These are phyloP conservation scores for Xylophagus ater DNA, from an alignment of 2,888 invertebrate species.

Conservation along the genomic window DNA sequence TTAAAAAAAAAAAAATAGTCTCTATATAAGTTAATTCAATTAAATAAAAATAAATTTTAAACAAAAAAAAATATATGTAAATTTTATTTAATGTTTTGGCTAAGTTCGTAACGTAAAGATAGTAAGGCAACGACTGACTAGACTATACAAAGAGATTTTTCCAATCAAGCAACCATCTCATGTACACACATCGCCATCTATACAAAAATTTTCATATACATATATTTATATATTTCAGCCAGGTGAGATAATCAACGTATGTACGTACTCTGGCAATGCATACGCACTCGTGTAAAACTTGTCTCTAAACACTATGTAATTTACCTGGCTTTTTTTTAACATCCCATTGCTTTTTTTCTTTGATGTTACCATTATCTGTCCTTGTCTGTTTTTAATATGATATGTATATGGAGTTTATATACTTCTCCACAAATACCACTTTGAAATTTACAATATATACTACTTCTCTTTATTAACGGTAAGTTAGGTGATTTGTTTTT, in stretches of 20 bases:
- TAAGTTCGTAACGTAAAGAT: conserved; percentile 14
- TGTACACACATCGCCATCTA: conserved; percentile 11
- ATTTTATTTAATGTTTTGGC: conserved; percentile 6
- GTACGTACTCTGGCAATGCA: conserved; percentile 3
- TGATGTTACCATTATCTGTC: too few species aligned
- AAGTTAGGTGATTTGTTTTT: too few species aligned
- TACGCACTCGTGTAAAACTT: too few species aligned
- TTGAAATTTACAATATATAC: too few species aligned
- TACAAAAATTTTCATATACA: background rate
- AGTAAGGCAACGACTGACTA: conserved; percentile 18
- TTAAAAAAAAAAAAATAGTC: background rate
- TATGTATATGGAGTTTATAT: too few species aligned
- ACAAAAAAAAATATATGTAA: background rate
- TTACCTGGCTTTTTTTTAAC: too few species aligned
- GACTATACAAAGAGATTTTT: conserved; percentile 14
- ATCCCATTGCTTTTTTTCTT: too few species aligned
- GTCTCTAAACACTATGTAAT: too few species aligned
- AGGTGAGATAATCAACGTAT: conserved; percentile 16
- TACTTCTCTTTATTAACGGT: too few species aligned
- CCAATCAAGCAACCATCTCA: conserved; percentile 18
- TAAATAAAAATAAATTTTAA: background rate
- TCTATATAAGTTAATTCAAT: background rate
- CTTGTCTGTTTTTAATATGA: too few species aligned
- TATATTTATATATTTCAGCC: conserved; percentile 5
- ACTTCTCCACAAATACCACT: too few species aligned